These are phyloP conservation scores for Cosmia pyralina DNA, from an alignment of 2,888 invertebrate species.

Conservation along the genomic window DNA sequence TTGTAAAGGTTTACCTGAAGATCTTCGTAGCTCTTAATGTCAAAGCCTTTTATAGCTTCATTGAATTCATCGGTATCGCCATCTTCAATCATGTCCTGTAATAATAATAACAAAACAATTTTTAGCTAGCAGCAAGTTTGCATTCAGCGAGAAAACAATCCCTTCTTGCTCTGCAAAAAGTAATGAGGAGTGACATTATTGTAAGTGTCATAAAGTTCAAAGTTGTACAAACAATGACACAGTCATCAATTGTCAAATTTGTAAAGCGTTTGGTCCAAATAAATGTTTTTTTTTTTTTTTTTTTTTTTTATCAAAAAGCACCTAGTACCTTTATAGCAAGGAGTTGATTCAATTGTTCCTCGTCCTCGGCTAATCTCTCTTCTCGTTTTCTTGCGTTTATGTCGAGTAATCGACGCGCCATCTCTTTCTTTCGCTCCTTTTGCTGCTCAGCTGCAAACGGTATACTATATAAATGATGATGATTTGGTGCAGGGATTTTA, in stretches of 20 bases:
- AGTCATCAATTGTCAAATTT: not conserved
- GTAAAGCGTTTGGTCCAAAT: too few species aligned
- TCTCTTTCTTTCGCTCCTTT: constrained; percentile 95
- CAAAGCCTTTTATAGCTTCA: constrained; percentile 93
- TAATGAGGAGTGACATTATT: not conserved
- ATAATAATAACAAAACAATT: constrained; percentile 31
- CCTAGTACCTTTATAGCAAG: constrained; percentile 91
- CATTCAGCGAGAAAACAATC: not conserved
- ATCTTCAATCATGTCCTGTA: constrained; percentile 91
- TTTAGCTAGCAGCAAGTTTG: not conserved
- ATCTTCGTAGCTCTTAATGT: constrained; percentile 94
- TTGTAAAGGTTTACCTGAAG: constrained; percentile 90
- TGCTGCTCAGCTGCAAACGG: constrained; percentile 93
- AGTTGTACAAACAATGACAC: not conserved
- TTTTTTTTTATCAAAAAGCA: not conserved
- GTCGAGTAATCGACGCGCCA: constrained; percentile 95
- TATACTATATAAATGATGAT: not conserved
- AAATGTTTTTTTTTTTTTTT: too few species aligned
- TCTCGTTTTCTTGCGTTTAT: constrained; percentile 97
- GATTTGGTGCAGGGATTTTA: not conserved
- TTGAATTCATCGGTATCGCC: constrained; percentile 94
- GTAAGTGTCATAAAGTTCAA: not conserved
- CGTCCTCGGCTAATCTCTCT: constrained; percentile 96
- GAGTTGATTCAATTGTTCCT: constrained; percentile 95
- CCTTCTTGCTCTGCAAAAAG: not conserved